Evolutionary conservation across 2,888 invertebrate species (phyloP), one percentile per base, ranked within the genome.

Genomic region (Eueremaeus valkanovi): DNA sequence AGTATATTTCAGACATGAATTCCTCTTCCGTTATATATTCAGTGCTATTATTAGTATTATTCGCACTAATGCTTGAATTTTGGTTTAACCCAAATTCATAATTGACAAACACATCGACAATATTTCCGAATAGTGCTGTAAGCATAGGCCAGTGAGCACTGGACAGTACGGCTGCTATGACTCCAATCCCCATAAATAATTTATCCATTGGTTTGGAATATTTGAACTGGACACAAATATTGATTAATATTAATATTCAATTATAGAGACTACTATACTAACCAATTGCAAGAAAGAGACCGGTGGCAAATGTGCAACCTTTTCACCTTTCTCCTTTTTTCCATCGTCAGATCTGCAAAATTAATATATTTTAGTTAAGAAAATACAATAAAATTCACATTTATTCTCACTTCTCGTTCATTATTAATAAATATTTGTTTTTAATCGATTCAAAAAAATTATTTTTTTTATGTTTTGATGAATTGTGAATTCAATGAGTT

Each of bases 101-200:
- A 73, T 68, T 31, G 36, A 86, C 81, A 79, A 87, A 86, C 1
- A 83, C 82, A 76, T 87, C 84, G 36, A 87, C 87, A 85, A 86
- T 85, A 70, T 83, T 82, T 5, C 87, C 87, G 79, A 87, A 85
- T n/a, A 87, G 83, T 29, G 86, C 82, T 3, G 86, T 85, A 55
- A 87, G 81, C 0, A 86, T 79, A 0, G 87, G 87, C 80, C 85
- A 85, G 49, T 85, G 85, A 3, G 85, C 84, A 42, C 86, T 86
- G 78, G 85, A 85, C 9, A 83, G 80, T 1, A 83, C 77, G 0
- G 86, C 83, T 36, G 83, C 83, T 9, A 84, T 29, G 0, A 82
- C 78, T 9, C 84, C 84, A 21, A 81, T 13, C 0, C 81, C 9
- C 72, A 84, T 82, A 11, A 83, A 79, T 5, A 83, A 73, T 8